Base-by-base conservation (phyloP, 2,888 invertebrate genomes). In the Agrotis exclamationis region DNA sequence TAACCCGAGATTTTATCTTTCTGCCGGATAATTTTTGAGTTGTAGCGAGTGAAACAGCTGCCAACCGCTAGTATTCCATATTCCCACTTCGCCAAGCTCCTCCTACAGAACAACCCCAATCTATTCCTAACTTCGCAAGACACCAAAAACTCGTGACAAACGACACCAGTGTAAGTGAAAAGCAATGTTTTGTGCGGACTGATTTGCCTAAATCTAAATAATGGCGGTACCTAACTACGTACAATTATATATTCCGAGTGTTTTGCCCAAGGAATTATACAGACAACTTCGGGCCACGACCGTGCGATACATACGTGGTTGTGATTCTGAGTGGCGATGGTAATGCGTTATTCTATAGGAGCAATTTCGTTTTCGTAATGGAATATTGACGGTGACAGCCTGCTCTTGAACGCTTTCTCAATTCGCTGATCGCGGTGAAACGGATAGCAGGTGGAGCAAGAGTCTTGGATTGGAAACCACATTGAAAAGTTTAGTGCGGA, bases 151-250 rank as follows among this genome's bases (percentile, higher is more conserved):
- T 91, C 89, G 70, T 91, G 93, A 95, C 91, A 92, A 93, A 94
- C 91, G 93, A 89, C 88, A 85, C 85, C 88, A 87, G 91, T 94
- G 94, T 93, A 93, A 94, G 94, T 94, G 95, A 94, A 93, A 93
- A 93, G 92, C 93, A 88, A 92, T 94, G 95, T 94, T 94, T 95
- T 94, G 93, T 88, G 76, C 86, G 85, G 76, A 85, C 91, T 92
- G 92, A 95, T 95, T 95, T 95, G 92, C 94, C 90, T 94, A 94
- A 94, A 95, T 95, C 95, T 95, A 95, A 96, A 95, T 95, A 95
- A 95, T 92, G 93, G 92, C 85, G 81, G 76, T 47, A 82, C 56
- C 72, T 76, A 74, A 82, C 92, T 90, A 91, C 89, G 91, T 90
- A 89, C 89, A 92, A 95, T 95, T 95, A 94, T 92, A 85, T 83